phyloP scores from a whole-genome alignment of 2,888 invertebrate species.

The Altica lythri region DNA sequence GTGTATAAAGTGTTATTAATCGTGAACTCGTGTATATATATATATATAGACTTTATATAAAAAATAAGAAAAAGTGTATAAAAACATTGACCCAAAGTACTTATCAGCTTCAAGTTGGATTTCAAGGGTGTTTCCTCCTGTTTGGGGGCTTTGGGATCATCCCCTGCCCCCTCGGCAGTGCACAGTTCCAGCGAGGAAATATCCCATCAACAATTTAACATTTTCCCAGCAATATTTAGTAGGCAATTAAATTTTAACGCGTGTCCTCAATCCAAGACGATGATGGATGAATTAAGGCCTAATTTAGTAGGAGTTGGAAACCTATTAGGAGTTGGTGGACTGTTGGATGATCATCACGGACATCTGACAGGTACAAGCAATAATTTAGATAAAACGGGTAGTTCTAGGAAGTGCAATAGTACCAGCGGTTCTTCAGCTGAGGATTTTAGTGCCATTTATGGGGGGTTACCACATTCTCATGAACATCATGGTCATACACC shows the following conservation, averaged over 20 bases:
- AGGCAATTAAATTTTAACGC: conserved; percentile 82
- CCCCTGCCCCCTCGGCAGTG: conserved; percentile 60
- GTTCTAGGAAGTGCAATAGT: conserved; percentile 71
- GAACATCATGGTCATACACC: conserved; percentile 65
- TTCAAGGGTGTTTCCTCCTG: conserved; percentile 77
- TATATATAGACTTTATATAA: no score
- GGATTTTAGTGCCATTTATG: conserved; percentile 87
- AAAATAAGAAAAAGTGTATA: no score
- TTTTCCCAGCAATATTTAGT: conserved; percentile 89
- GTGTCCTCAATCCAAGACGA: conserved; percentile 69
- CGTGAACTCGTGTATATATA: no score
- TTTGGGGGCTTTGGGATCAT: conserved; percentile 66
- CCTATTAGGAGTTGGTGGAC: conserved; percentile 75
- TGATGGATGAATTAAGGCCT: conserved; percentile 86
- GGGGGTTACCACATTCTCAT: conserved; percentile 60
- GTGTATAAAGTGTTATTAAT: no score
- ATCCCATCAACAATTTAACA: conserved; percentile 83
- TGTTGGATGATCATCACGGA: conserved; percentile 77
- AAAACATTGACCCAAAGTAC: no score
- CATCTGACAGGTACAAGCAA: conserved; percentile 59
- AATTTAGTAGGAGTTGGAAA: conserved; percentile 80
- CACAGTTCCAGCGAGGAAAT: conserved; percentile 58
- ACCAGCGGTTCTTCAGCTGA: conserved; percentile 81
- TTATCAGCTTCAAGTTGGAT: conserved; percentile 74
- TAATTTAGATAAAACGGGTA: conserved; percentile 54